A percentile compares a stretch with the other conserved stretches of the same genome.
phyloP scores from a whole-genome alignment of 2,888 invertebrate species.

The Tanypteryx hageni region DNA sequence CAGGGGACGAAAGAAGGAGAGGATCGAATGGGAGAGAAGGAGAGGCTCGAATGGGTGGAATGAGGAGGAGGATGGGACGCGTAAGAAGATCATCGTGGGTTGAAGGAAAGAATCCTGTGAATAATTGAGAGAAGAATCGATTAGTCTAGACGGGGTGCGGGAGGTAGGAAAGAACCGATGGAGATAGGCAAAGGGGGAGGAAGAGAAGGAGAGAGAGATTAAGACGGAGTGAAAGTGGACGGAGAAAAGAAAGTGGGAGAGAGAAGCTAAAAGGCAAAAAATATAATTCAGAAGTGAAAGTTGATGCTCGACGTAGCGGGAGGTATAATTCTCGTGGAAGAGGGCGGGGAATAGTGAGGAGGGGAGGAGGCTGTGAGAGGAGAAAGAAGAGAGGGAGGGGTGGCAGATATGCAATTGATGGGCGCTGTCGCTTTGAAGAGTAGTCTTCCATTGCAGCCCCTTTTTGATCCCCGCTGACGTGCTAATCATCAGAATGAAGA shows the following conservation, averaged over 20 bases:
- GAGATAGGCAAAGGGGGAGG: background rate
- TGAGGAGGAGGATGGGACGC: background rate
- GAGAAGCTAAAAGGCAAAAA: background rate
- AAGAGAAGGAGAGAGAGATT: background rate
- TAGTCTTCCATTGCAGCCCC: background rate
- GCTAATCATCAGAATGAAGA: too few relatives aligned
- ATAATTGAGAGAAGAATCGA: conserved; percentile 59
- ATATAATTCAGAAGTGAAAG: background rate
- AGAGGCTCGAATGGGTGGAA: background rate
- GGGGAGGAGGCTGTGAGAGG: background rate
- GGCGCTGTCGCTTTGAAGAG: background rate
- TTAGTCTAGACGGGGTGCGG: conserved; percentile 53
- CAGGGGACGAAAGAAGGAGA: background rate
- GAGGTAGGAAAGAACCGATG: too few relatives aligned
- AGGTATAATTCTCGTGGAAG: background rate
- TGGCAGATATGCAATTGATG: background rate
- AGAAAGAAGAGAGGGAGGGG: background rate
- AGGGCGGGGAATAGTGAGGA: background rate
- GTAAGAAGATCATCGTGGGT: conserved; percentile 57
- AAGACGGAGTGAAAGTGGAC: background rate
- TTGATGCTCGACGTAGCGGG: background rate
- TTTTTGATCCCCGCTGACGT: too few relatives aligned
- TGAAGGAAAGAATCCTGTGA: conserved; percentile 53
- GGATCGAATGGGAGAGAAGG: background rate
- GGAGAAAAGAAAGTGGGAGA: background rate